Evolutionary conservation across 2,113 vertebrate species (phyloP).

Genomic region (Sigmodon hispidus): DNA sequence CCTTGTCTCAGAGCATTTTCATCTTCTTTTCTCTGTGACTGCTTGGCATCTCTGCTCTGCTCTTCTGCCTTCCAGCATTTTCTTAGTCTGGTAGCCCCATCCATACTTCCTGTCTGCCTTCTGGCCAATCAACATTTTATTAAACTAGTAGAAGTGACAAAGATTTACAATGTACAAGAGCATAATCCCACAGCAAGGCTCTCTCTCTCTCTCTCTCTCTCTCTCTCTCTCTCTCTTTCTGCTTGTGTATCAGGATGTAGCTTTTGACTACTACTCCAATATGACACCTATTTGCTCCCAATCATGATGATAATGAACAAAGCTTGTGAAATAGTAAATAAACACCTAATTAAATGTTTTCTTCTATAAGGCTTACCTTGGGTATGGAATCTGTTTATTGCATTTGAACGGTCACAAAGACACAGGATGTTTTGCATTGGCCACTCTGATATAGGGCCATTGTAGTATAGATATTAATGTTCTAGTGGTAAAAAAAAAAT

Average conservation of each 20-base stretch:
- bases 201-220: neutral
- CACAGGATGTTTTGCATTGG: neutral
- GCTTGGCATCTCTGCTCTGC: too few relatives aligned
- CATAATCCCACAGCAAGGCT: too few relatives aligned
- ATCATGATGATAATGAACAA: neutral
- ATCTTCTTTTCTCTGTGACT: too few relatives aligned
- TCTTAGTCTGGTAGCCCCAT: too few relatives aligned
- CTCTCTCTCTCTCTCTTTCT: too few relatives aligned
- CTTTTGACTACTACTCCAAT: neutral
- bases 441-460: too few relatives aligned
- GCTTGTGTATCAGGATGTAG: neutral
- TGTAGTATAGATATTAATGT: too few relatives aligned
- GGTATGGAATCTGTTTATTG: neutral
- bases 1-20: too few relatives aligned
- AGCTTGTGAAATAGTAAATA: neutral
- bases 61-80: neutral
- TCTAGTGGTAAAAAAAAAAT: too few relatives aligned
- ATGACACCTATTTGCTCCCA: neutral
- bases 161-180: too few relatives aligned
- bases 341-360: neutral
- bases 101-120: neutral
- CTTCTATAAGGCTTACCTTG: neutral
- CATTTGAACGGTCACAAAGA: neutral
- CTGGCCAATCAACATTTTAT: too few relatives aligned
- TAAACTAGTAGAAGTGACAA: too few relatives aligned